Evolutionary conservation across 2,888 invertebrate genomes (phyloP).

Genomic region (Nomada ferruginata): DNA sequence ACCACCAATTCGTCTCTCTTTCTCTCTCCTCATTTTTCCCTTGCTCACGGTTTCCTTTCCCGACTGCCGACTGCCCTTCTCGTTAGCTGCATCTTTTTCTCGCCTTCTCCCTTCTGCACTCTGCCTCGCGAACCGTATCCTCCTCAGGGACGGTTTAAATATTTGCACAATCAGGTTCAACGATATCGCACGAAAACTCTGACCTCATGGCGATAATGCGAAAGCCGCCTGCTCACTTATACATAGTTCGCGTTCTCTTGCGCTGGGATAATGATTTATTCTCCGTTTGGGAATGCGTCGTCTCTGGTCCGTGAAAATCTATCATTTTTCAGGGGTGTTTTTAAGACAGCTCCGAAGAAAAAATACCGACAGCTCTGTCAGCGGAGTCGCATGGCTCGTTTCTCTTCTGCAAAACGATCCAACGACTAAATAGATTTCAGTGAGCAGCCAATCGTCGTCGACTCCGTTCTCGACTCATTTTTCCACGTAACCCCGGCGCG

Average conservation of each 20-base stretch:
- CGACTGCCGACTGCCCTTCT: conserved; percentile 14
- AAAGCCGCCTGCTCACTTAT: conserved; percentile 54
- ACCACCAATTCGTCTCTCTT: conserved; percentile 67
- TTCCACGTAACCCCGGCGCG: conserved; percentile 25
- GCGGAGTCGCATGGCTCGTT: conserved; percentile 36
- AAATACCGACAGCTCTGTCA: conserved; percentile 17
- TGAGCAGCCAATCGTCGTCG: neutral
- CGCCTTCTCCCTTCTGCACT: conserved; percentile 24
- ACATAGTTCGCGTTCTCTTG: conserved; percentile 16
- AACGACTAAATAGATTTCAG: conserved; percentile 5
- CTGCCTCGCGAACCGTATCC: conserved; percentile 36
- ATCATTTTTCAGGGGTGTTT: conserved; percentile 15
- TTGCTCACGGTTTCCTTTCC: conserved; percentile 33
- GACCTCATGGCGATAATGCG: conserved; percentile 63
- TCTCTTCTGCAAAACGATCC: conserved; percentile 41
- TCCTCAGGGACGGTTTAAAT: conserved; percentile 69
- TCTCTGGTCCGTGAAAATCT: conserved; percentile 1
- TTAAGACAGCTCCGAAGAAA: neutral
- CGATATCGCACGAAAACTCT: conserved; percentile 65
- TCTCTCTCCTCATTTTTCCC: conserved; percentile 37
- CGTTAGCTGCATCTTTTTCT: conserved; percentile 28
- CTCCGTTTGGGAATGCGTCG: neutral
- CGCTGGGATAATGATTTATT: conserved; percentile 15
- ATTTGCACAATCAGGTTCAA: conserved; percentile 68
- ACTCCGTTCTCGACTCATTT: conserved; percentile 24